Base-by-base conservation (phyloP, 2,888 invertebrate species). In the Leucozona laternaria region DNA sequence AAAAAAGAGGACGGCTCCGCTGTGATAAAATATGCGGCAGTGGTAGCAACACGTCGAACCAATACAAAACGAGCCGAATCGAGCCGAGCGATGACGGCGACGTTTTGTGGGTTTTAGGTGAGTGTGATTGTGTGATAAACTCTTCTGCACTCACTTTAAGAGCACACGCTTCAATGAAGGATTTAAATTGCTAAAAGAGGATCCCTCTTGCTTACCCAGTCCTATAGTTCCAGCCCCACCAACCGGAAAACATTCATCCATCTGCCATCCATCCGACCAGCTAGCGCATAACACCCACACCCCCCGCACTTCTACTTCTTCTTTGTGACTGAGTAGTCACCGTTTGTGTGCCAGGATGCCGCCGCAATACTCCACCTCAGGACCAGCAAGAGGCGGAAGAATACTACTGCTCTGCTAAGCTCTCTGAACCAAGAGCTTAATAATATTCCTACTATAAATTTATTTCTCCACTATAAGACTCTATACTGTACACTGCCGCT, bases 131-230 rank as follows among this genome's bases (percentile, higher is more conserved):
- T 86, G 86, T 78, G 86, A 75, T 86, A 86, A 86, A 81, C 86
- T 86, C 86, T 81, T 81, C 78, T 86, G 86, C 81, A 86, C 86
- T 86, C 86, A 78, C 86, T 86, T 86, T 81, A 86, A 86, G 81
- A 81, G 86, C 68, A 86, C 73, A 86, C 86, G 86, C 86, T 86
- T 86, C 86, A 86, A 81, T 86, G 86, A 86, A 86, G 86, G 86
- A 86, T 86, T 86, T 86, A 86, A 86, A 86, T 86, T 86, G 86
- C 86, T 81, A 78, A 86, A 66, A 66, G 66, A 78, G 86, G 86
- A 81, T 78, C 73, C 64, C 60, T 75, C 78, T 64, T 45, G 50
- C 81, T 53, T 71, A 48, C 58, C 57, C 64, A 48, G 66, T 50
- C 17, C 20, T 34, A 28, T 31, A 31, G 20, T 48, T 31, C 64